A percentile compares a stretch with the other conserved stretches of the same genome.
These are phyloP conservation scores for Chymomyza amoena DNA, from an alignment of 2,888 invertebrate species.

Conservation along the genomic window DNA sequence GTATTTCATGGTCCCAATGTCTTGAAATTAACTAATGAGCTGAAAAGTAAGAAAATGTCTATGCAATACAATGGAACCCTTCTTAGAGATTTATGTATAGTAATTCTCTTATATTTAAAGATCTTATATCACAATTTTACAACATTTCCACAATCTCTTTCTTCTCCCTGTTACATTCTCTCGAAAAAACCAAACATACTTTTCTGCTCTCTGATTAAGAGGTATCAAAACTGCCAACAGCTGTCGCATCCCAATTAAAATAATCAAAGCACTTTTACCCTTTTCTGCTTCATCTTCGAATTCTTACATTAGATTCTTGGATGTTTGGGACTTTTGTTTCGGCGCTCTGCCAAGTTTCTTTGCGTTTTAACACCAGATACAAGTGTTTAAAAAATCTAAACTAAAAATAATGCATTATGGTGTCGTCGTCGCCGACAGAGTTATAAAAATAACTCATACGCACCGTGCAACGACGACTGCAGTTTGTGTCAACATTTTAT, in stretches of 20 bases:
- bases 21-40: too few relatives aligned
- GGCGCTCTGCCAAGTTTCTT: slow-evolving; percentile 29
- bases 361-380: neutral
- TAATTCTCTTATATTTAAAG: too few relatives aligned
- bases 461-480: slow-evolving; percentile 25
- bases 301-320: neutral
- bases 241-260: slow-evolving; percentile 49
- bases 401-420: neutral
- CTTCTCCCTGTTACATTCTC: too few relatives aligned
- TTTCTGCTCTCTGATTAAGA: neutral
- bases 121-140: too few relatives aligned
- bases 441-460: slow-evolving; percentile 56
- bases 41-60: too few relatives aligned
- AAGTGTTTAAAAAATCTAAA: neutral
- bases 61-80: too few relatives aligned
- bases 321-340: neutral
- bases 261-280: slow-evolving; percentile 34
- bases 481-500: slow-evolving; percentile 8
- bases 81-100: too few relatives aligned
- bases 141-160: too few relatives aligned
- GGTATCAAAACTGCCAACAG: slow-evolving; percentile 40
- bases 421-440: neutral
- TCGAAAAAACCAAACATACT: neutral
- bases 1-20: too few relatives aligned
- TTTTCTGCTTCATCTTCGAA: slow-evolving; percentile 12